Base-by-base conservation (phyloP, 2,888 invertebrate genomes). In the Parnassius smintheus region DNA sequence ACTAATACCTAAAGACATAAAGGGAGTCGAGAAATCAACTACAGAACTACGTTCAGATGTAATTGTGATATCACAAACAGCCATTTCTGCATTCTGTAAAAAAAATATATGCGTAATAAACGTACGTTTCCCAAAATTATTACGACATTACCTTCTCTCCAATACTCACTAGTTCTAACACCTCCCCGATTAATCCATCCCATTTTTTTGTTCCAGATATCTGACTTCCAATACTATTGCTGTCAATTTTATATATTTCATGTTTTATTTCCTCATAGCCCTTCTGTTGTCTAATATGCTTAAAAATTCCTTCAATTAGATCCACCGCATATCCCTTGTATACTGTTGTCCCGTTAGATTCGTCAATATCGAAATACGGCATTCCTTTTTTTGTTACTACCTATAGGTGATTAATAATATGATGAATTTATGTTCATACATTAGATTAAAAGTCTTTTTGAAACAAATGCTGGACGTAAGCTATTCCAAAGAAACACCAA, bases 1-100 rank as follows among this genome's bases (percentile, higher is more conserved):
- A 73, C 97, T 96, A 68, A 98, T 97, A 50, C 97, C 97, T 68
- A 99, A 88, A 69, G 96, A 96, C 97, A 99, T 98, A 83, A 99
- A 99, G 0, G 99, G 99, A 87, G 96, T 96, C 0, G 98, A 97
- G 83, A 98, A 98, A 80, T 98, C 98, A 0, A 98, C 97, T 11
- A 95, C 96, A 62, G 94, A 93, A 69, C 97, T 95, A 53, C 99
- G 93, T 56, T 96, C 95, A 74, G 96, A 96, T 2, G 98, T 99
- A 59, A 99, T 98, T 2, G 98, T 98, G 69, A 99, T 88, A 78
- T 99, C 98, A 70, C 98, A 98, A 42, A 99, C 95, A 0, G 97
- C 98, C 68, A 99, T 92, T 80, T 98, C 97, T 1, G 98, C 98
- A 92, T 95, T 96, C 98, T 98, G 86, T 49, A 18, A 2, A n/a